Percentiles rank a stretch among this genome's conserved stretches.
phyloP scores from a whole-genome alignment of 2,888 invertebrate species.

The Thera obeliscata region DNA sequence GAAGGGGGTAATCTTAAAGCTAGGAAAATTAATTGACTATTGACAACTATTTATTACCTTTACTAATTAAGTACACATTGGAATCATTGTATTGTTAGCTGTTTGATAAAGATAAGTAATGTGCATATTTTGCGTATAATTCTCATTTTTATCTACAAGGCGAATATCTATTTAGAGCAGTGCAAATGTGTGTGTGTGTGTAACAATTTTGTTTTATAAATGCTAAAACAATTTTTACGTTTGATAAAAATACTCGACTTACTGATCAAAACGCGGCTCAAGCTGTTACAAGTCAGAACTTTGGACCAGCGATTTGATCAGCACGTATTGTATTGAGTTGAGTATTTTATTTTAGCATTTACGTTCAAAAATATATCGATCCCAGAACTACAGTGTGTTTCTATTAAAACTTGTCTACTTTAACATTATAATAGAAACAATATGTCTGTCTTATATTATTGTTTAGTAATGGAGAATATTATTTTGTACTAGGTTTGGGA shows the following conservation, averaged over 20 bases:
- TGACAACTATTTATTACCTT: constrained; percentile 62
- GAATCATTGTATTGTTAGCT: constrained; percentile 50
- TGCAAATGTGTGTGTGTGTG: constrained; percentile 40
- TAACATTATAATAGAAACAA: constrained; percentile 21
- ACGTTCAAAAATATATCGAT: not conserved
- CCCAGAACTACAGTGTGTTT: constrained; percentile 28
- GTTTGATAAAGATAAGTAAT: constrained; percentile 50
- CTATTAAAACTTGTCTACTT: constrained; percentile 4
- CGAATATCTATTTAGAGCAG: constrained; percentile 33
- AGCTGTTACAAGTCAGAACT: not conserved
- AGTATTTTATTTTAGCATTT: constrained; percentile 6
- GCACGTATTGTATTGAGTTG: no score
- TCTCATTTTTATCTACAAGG: constrained; percentile 42
- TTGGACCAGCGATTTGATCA: no score
- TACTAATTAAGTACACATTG: constrained; percentile 74
- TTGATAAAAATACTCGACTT: not conserved
- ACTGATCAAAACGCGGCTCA: not conserved
- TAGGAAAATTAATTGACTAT: constrained; percentile 65
- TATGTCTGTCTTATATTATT: constrained; percentile 23
- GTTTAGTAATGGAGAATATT: constrained; percentile 40
- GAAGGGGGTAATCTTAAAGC: constrained; percentile 55
- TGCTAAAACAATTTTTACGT: not conserved
- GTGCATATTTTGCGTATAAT: constrained; percentile 42
- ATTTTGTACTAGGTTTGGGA: constrained; percentile 74
- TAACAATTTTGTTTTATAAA: constrained; percentile 27